phyloP scores from a whole-genome alignment of 2,797 vertebrate genomes.

The Sebastes aleutianus region DNA sequence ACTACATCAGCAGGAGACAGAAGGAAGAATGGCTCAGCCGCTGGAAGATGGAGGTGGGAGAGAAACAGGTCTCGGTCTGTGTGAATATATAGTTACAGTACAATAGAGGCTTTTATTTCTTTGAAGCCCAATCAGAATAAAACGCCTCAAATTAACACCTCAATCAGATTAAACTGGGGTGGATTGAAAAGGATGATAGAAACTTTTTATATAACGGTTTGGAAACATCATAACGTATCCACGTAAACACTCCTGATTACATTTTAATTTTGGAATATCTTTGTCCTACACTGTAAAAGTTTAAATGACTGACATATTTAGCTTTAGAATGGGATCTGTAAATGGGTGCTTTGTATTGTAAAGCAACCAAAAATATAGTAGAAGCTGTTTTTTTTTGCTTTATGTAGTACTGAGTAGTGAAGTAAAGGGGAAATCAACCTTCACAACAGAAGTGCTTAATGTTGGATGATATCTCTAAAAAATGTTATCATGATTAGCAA shows the following conservation, averaged over 20 bases:
- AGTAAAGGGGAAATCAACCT: not conserved
- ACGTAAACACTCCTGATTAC: not conserved
- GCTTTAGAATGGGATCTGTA: not conserved
- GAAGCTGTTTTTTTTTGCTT: constrained; percentile 1
- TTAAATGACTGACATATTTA: not conserved
- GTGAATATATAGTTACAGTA: constrained; percentile 18
- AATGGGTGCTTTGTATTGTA: not conserved
- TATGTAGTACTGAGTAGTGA: not conserved
- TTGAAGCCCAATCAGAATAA: not conserved
- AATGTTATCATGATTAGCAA: not conserved
- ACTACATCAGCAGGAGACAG: constrained; percentile 95
- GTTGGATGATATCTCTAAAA: not conserved
- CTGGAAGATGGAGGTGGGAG: constrained; percentile 93
- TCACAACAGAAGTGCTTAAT: not conserved
- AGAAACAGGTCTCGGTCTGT: constrained; percentile 61
- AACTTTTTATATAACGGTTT: not conserved
- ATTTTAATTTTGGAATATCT: not conserved
- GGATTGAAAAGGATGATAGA: not conserved
- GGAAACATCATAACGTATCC: not conserved
- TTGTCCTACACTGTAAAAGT: not conserved
- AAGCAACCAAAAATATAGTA: not conserved
- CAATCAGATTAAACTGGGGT: not conserved
- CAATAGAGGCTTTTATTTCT: not conserved
- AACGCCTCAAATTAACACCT: not conserved
- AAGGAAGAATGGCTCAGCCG: constrained; percentile 92